Evolutionary conservation across 2,113 vertebrate species (phyloP), one percentile per base, ranked within the genome.

Genomic region (Tinamus guttatus): DNA sequence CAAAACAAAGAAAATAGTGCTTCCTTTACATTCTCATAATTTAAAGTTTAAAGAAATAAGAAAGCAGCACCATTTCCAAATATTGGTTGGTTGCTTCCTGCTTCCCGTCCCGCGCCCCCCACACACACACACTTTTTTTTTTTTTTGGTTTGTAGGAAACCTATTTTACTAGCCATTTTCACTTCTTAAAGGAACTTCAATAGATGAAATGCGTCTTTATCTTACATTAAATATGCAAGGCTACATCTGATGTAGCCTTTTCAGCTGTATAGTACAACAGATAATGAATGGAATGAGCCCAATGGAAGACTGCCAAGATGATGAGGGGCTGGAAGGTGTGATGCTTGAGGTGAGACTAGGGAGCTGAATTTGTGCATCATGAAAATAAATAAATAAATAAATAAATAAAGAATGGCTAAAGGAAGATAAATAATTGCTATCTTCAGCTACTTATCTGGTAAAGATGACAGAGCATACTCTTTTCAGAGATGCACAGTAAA

Each of bases 201-300:
- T 11, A 52, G 28, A 13, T 19, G 18, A 82, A 86, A 78, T 78
- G 56, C 30, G 38, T 27, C 43, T 56, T 86, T 40, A 47, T 36
- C 28, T 14, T 56, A 30, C 36, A 47, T 36, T 20, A 47, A 47
- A 47, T 47, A 47, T 34, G 22, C 34, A 41, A 85, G 59, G 16
- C 36, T 47, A 12, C 34, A 77, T 24, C 25, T 67, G 9, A 71
- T 67, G 22, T 62, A 73, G 27, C 21, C 27, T 79, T 74, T 30
- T 51, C 20, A 22, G 62, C 63, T 11, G 20, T 10, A 0, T 3
- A 71, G 21, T 20, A 18, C 1, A 1, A 34, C 38, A 41, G 4
- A 69, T 24, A 60, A 4, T 28, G 52, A 25, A 8, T 27, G 7
- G 22, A 63, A 36, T 19, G 43, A 9, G 25, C 63, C 41, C 47